These are phyloP conservation scores for Polyommatus iphigenia DNA, from an alignment of 2,888 invertebrate species.

Conservation along the genomic window DNA sequence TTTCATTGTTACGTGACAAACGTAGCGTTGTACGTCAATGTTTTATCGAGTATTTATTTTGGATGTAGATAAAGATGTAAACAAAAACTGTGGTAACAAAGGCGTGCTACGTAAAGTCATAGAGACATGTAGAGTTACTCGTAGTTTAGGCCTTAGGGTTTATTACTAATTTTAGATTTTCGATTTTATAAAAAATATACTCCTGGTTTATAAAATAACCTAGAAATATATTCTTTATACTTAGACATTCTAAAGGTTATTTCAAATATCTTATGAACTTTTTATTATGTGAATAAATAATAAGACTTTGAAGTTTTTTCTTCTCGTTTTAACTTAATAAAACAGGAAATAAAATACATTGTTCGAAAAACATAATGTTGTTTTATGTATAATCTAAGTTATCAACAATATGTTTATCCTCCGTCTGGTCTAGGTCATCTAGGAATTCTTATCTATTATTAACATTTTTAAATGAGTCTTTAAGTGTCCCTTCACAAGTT, in stretches of 20 bases:
- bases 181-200: too few species aligned
- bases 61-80: conserved; percentile 1
- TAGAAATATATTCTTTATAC: too few species aligned
- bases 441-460: conserved; percentile 28
- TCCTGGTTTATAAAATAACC: too few species aligned
- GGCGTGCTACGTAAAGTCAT: background rate
- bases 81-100: background rate
- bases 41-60: conserved; percentile 11
- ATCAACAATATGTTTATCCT: background rate
- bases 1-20: conserved; percentile 8
- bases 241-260: too few species aligned
- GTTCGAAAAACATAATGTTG: background rate
- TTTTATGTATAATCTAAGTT: background rate
- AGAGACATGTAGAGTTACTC: background rate
- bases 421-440: conserved; percentile 10
- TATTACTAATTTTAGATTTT: background rate
- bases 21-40: background rate
- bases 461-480: conserved; percentile 26
- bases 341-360: background rate
- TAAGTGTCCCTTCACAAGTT: conserved; percentile 19
- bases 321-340: background rate
- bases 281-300: too few species aligned
- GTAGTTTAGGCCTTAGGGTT: background rate
- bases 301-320: background rate
- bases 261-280: too few species aligned